Evolutionary conservation across 1,140 invertebrate genomes (phyloP).

Genomic region (Drosophila busckii): DNA sequence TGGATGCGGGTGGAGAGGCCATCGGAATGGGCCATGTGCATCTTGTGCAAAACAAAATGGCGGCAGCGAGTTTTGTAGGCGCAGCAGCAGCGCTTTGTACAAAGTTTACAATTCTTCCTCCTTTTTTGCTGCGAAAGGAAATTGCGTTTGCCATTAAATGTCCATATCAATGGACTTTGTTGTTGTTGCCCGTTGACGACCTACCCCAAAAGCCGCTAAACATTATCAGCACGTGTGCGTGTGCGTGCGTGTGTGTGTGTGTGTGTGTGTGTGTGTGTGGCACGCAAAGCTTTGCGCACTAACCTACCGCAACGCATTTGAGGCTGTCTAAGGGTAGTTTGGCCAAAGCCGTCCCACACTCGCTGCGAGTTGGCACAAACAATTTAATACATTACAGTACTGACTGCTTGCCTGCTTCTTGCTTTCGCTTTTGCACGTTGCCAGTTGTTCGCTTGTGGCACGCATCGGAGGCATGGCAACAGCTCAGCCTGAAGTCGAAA

Average conservation of each 20-base stretch:
- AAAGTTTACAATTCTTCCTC: neutral
- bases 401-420: too few species aligned
- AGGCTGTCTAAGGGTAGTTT: conserved; percentile 61
- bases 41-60: conserved; percentile 61
- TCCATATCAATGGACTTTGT: too few species aligned
- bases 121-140: conserved; percentile 35
- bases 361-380: conserved; percentile 43
- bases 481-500: neutral
- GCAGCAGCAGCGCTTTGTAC: conserved; percentile 18
- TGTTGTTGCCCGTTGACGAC: conserved; percentile 22
- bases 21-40: conserved; percentile 27
- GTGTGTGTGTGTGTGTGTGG: neutral
- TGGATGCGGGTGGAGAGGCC: neutral
- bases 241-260: neutral
- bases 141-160: conserved; percentile 70
- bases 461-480: too few species aligned
- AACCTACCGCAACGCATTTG: conserved; percentile 70
- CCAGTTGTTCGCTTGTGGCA: conserved; percentile 15
- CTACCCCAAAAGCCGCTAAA: conserved; percentile 45
- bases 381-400: conserved; percentile 72
- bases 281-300: conserved; percentile 10
- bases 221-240: neutral
- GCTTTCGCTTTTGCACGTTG: conserved; percentile 50
- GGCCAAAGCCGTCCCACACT: neutral
- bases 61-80: conserved; percentile 47